Conservation (phyloP, 2,797 vertebrate genomes). For the Ciconia nigra region DNA sequence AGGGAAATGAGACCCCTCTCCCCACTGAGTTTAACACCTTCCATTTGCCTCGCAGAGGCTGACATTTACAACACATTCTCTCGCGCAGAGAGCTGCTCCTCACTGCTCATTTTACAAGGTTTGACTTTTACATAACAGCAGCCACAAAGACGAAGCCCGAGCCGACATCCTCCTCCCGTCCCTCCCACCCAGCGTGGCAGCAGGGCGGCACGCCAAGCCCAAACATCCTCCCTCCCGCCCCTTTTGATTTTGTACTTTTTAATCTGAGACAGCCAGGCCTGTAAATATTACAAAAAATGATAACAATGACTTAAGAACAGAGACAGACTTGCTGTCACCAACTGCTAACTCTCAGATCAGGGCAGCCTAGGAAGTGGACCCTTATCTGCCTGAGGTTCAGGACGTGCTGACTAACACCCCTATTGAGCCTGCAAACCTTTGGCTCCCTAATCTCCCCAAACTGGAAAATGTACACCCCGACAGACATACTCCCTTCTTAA, state of each 20-base stretch:
- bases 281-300: conserved; percentile 43
- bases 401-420: conserved; percentile 61
- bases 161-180: neutral
- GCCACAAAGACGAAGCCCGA: neutral
- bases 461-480: conserved; percentile 16
- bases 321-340: conserved; percentile 68
- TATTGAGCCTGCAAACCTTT: conserved; percentile 41
- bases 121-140: neutral
- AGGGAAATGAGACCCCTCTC: neutral
- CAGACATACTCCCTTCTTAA: neutral
- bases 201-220: neutral
- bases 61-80: neutral
- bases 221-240: neutral
- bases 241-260: conserved; percentile 39
- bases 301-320: conserved; percentile 64
- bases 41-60: neutral
- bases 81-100: neutral
- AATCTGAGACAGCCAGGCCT: conserved; percentile 45
- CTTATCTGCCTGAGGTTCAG: conserved; percentile 62
- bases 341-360: conserved; percentile 59
- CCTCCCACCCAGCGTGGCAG: neutral
- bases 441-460: conserved; percentile 38
- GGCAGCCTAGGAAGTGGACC: conserved; percentile 50
- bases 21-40: neutral
- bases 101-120: neutral